phyloP scores from a whole-genome alignment of 35 echinoderm and acorn worm species.

The Ophiothrix spiculata region DNA sequence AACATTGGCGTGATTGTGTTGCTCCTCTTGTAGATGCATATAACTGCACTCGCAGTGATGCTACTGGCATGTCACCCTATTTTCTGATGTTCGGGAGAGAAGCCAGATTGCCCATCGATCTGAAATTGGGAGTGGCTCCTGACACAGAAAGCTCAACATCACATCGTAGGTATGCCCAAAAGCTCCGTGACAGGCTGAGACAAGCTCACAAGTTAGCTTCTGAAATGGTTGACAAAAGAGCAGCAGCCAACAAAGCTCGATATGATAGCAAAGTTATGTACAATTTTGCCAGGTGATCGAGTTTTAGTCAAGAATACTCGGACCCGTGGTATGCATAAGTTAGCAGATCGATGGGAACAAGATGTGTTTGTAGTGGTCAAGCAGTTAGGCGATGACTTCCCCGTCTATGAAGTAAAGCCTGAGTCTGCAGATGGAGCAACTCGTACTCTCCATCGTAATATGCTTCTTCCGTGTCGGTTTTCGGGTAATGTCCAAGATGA shows the following conservation, averaged over 20 bases:
- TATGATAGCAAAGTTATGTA: background rate
- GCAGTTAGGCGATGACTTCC: background rate
- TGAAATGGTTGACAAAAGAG: background rate
- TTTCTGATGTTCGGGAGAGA: slow-evolving; percentile 23
- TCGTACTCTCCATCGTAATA: slow-evolving; percentile 19
- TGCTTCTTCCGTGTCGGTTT: slow-evolving; percentile 6
- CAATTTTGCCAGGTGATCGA: background rate
- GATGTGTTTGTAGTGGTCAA: background rate
- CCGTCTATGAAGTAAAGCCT: slow-evolving; percentile 5
- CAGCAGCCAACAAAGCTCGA: slow-evolving; percentile 3
- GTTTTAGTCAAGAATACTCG: slow-evolving; percentile 10
- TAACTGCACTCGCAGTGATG: slow-evolving; percentile 23
- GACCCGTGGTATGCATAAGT: background rate
- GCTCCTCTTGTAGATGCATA: slow-evolving; percentile 32
- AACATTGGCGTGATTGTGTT: slow-evolving; percentile 11
- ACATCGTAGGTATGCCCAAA: background rate
- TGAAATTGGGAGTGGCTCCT: background rate
- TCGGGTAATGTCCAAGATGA: too few relatives aligned
- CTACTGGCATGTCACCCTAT: slow-evolving; percentile 45
- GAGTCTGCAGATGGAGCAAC: background rate
- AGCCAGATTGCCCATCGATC: slow-evolving; percentile 27
- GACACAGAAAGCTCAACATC: background rate
- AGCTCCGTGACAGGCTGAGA: background rate
- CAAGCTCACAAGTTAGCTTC: background rate
- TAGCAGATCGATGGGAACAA: slow-evolving; percentile 20